Evolutionary conservation across 2,113 vertebrate genomes (phyloP), one percentile per base, ranked within the genome.

Genomic region (Bubo scandiacus): DNA sequence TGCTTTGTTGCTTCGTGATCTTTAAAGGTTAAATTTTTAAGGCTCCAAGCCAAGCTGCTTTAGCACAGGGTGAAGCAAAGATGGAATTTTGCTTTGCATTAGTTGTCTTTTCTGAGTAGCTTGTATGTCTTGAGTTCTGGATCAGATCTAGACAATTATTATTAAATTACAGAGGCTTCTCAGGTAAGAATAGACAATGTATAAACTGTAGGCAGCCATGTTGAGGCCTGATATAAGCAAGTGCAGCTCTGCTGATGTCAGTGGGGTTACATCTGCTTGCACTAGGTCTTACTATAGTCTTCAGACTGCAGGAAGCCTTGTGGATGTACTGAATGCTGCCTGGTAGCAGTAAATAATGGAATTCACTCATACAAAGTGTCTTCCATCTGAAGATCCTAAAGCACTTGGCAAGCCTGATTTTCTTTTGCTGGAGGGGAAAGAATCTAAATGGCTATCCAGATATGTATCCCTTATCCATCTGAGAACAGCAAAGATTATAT

Each of bases 341-440:
- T 96, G 73, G 65, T 62, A 86, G 68, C 66, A 95, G 74, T 94
- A 95, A 96, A 95, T 38, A 65, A 27, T 42, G 67, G 85, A 84
- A 89, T 93, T 92, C 61, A 68, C 73, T 79, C 73, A 26, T 38
- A 89, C 52, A 58, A 84, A 94, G 65, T 89, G 42, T 85, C 89
- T 87, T 61, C 92, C 78, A 80, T 97, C 78, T 86, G 91, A 97
- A 25, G 78, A 82, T 91, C 67, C 71, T 88, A 91, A 79, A 92
- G 83, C 49, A 16, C 67, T 96, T 88, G 72, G 94, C 91, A 96
- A 74, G 32, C n/a, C 30, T 72, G 20, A 16, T 71, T 87, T 96
- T 81, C 68, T 81, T 94, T 62, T 5, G 2, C 90, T 70, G 58
- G 66, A 91, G 58, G 67, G 63, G 42, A 73, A 91, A 30, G 67